Evolutionary conservation across 2,797 vertebrate genomes (phyloP).

Genomic region (Tachyglossus aculeatus): DNA sequence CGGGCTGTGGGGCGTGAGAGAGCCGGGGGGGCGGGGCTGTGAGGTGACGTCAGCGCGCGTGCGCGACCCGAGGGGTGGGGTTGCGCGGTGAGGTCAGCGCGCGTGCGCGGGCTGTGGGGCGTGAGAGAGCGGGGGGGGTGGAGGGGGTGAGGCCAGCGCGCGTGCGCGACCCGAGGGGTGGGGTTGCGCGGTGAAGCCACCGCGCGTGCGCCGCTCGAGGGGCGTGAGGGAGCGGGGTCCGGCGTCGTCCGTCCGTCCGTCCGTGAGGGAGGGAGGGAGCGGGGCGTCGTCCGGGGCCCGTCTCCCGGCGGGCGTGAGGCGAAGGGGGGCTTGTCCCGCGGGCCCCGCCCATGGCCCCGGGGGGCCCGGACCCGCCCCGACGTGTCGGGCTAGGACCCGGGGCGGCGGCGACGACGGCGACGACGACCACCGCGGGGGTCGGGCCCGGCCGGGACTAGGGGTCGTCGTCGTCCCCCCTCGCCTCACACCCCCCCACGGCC

Average conservation of each 20-base stretch:
- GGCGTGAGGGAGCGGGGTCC: constrained; percentile 58
- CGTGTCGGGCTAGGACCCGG: constrained; percentile 55
- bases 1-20: constrained; percentile 50
- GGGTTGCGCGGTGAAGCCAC: constrained; percentile 42
- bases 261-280: constrained; percentile 9
- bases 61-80: constrained; percentile 27
- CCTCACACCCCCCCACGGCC: constrained; percentile 24
- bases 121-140: not conserved
- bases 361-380: constrained; percentile 54
- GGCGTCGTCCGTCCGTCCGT: too few relatives aligned
- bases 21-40: constrained; percentile 41
- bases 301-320: too few relatives aligned
- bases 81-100: constrained; percentile 60
- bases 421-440: not conserved
- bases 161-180: constrained; percentile 50
- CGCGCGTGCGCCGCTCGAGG: constrained; percentile 67
- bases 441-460: not conserved
- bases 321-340: constrained; percentile 34
- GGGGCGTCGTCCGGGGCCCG: too few relatives aligned
- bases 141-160: not conserved
- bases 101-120: not conserved
- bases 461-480: not conserved
- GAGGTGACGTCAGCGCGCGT: not conserved
- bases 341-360: constrained; percentile 52
- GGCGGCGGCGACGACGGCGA: constrained; percentile 31